Evolutionary conservation across 2,888 invertebrate species (phyloP).

Genomic region (Metalampra italica): DNA sequence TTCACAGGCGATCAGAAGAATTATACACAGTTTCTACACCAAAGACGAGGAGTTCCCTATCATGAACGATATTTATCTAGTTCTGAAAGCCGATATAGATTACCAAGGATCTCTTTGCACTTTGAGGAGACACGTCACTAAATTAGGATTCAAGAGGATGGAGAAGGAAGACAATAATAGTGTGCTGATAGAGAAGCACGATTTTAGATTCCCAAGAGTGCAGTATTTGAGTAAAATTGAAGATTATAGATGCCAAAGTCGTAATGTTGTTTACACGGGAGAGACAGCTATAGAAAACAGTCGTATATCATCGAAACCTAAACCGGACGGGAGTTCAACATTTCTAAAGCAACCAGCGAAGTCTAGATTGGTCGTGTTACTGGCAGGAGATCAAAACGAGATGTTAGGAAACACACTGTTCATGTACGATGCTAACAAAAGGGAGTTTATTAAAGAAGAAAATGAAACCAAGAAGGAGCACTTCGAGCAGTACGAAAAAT

Average conservation of each 20-base stretch:
- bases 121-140: constrained; percentile 27
- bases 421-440: constrained; percentile 28
- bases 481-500: constrained; percentile 31
- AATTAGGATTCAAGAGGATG: constrained; percentile 33
- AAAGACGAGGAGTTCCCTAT: constrained; percentile 31
- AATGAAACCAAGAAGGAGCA: constrained; percentile 24
- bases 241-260: constrained; percentile 25
- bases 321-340: constrained; percentile 27
- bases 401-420: constrained; percentile 25
- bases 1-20: constrained; percentile 27
- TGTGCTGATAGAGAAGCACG: constrained; percentile 32
- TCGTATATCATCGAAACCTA: constrained; percentile 28
- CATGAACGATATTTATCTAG: constrained; percentile 31
- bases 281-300: constrained; percentile 28
- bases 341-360: constrained; percentile 32
- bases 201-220: constrained; percentile 26
- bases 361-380: constrained; percentile 23
- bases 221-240: constrained; percentile 33
- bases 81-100: constrained; percentile 30
- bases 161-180: constrained; percentile 31
- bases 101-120: constrained; percentile 33
- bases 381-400: constrained; percentile 28
- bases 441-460: constrained; percentile 27
- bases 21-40: constrained; percentile 32
- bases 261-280: constrained; percentile 30